Conservation (phyloP, 2,113 vertebrate genomes). For the Eubucco bourcierii region DNA sequence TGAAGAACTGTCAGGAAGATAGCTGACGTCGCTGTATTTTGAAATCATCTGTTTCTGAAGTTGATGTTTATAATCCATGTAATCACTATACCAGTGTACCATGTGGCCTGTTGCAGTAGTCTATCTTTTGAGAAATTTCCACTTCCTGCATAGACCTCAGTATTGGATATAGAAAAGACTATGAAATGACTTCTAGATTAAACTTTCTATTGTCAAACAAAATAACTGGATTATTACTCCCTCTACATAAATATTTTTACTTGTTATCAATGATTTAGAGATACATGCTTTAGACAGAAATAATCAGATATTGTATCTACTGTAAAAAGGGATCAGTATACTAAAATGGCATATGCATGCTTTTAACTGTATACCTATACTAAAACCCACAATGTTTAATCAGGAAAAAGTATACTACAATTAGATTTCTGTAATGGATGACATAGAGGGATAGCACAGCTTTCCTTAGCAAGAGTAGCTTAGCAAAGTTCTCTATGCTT, state of each 20-base stretch:
- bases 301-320: not conserved
- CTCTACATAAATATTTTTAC: not conserved
- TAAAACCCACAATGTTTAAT: not conserved
- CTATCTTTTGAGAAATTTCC: not conserved
- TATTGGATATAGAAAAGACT: not conserved
- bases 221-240: not conserved
- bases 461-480: not conserved
- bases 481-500: not conserved
- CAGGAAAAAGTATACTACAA: not conserved
- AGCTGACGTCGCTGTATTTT: not conserved
- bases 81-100: not conserved
- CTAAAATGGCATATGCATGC: not conserved
- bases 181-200: not conserved
- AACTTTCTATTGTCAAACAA: not conserved
- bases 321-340: not conserved
- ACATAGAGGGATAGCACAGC: not conserved
- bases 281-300: not conserved
- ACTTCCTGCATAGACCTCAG: not conserved
- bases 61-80: not conserved
- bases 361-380: not conserved
- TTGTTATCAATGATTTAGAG: not conserved
- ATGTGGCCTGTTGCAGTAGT: not conserved
- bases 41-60: not conserved
- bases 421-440: not conserved
- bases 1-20: not conserved